Evolutionary conservation across 1,140 invertebrate genomes (phyloP), one percentile per base, ranked within the genome.

Genomic region (Onthophagus taurus): DNA sequence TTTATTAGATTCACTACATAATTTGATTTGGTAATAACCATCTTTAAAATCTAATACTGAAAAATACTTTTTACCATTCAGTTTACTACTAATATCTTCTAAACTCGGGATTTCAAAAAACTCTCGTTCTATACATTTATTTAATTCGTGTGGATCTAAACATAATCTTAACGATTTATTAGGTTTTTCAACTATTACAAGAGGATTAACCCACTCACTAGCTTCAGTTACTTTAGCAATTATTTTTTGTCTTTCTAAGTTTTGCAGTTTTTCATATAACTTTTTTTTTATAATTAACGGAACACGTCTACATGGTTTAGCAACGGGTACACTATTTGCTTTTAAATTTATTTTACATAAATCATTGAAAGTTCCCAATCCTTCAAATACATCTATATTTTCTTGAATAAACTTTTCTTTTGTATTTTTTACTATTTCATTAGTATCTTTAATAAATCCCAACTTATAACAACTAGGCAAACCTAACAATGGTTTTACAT

Each of bases 131-230:
- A 20, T 19, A 37, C 18, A 37, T 37, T 37, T 37, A 13, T 37
- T 37, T 7, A 37, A 21, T 12, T 37, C 18, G 20, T 37, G 18
- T 37, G 35, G 35, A 21, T 23, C 18, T 21, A 37, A 12, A 37
- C 35, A 21, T 17, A 37, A 21, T 20, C 67, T 49, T 5, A 69
- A 16, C 19, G 57, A 39, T 16, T 56, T 23, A 42, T 49, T 49
- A 44, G 47, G 35, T 21, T 37, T 37, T 37, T 37, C 35, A 21
- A 37, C 24, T 21, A 37, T 12, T 12, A 37, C 11, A 21, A 37
- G 24, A 13, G 11, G 20, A 37, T 37, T 37, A 13, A 37, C 19
- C 35, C 35, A 37, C n/a, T 37, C 35, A 37, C 18, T 37, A 23
- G 35, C 35, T 42, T 63, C 42, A 41, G 38, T 42, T 42, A 46